Conservation (phyloP, 2,888 invertebrate species). For the Helleia helle region DNA sequence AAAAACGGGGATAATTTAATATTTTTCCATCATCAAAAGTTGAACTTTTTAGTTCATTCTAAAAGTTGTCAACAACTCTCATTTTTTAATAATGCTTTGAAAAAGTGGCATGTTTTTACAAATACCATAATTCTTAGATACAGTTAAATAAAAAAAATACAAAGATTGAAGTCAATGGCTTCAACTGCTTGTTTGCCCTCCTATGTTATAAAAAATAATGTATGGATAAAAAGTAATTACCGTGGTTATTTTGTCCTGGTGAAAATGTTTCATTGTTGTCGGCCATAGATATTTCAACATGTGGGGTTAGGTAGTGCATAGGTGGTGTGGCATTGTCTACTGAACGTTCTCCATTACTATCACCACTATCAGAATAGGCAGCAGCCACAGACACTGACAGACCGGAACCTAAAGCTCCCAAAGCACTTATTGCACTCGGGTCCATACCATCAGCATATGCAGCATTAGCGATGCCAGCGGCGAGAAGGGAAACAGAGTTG, state of each 20-base stretch:
- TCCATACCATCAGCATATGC: conserved; percentile 74
- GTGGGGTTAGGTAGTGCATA: conserved; percentile 93
- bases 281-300: conserved; percentile 92
- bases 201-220: no score
- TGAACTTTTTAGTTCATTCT: no score
- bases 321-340: conserved; percentile 92
- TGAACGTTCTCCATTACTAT: conserved; percentile 84
- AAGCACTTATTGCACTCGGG: conserved; percentile 62
- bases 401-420: conserved; percentile 74
- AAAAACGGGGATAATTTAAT: no score
- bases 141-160: conserved; percentile 12
- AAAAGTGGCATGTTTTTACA: no score
- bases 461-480: conserved; percentile 76
- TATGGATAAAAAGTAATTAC: conserved; percentile 25
- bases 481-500: conserved; percentile 83
- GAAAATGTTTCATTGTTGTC: conserved; percentile 83
- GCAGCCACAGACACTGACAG: conserved; percentile 79
- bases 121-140: no score
- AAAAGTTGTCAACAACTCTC: no score
- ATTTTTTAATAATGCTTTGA: no score
- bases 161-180: conserved; percentile 13
- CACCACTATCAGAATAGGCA: conserved; percentile 89
- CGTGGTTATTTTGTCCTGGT: conserved; percentile 63
- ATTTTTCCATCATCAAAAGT: no score
- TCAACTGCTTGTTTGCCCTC: no score